phyloP scores from a whole-genome alignment of 2,797 vertebrate genomes.

The Gallinago nigripennis region DNA sequence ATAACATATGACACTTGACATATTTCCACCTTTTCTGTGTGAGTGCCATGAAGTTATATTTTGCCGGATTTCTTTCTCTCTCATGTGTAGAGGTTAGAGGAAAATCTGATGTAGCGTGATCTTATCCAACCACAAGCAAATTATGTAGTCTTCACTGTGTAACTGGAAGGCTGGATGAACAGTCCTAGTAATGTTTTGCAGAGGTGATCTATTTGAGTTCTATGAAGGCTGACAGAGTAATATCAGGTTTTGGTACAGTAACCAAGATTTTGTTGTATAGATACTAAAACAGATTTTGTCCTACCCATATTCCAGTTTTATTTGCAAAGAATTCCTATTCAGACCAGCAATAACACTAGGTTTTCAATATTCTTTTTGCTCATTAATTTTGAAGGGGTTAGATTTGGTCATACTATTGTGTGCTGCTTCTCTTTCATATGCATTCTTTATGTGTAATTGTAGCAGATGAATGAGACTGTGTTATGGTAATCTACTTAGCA shows the following conservation, averaged over 20 bases:
- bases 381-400: neutral
- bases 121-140: neutral
- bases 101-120: neutral
- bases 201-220: neutral
- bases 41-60: neutral
- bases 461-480: neutral
- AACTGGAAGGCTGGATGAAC: neutral
- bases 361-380: neutral
- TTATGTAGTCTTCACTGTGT: neutral
- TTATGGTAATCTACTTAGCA: neutral
- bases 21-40: neutral
- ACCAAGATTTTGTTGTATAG: neutral
- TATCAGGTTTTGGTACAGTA: neutral
- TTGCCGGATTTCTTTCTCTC: neutral
- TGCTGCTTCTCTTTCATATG: neutral
- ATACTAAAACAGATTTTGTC: neutral
- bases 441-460: neutral
- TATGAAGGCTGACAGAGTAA: neutral
- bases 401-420: neutral
- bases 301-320: neutral
- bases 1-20: neutral
- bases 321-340: neutral
- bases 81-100: neutral
- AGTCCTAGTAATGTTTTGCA: neutral
- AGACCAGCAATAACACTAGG: neutral